Evolutionary conservation across 2,113 vertebrate species (phyloP).

Genomic region (Ranitomeya imitator): DNA sequence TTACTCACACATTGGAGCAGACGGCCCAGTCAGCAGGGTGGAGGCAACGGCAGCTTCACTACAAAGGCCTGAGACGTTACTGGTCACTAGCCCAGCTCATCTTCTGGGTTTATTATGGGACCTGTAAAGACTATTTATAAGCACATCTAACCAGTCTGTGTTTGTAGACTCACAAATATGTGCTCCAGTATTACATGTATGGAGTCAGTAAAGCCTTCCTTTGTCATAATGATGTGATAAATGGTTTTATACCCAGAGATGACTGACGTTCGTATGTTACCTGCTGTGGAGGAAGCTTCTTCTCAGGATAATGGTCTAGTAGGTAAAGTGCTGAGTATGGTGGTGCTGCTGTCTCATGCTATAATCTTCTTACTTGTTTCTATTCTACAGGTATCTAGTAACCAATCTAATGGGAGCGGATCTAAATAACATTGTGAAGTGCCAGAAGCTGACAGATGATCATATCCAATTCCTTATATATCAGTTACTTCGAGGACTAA

Average conservation of each 20-base stretch:
- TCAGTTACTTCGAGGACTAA: constrained; percentile 93
- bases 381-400: constrained; percentile 86
- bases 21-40: neutral
- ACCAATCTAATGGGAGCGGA: constrained; percentile 97
- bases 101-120: neutral
- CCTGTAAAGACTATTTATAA: neutral
- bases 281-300: neutral
- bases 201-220: neutral
- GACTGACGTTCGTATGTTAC: neutral
- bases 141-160: neutral
- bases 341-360: neutral
- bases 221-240: neutral
- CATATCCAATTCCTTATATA: constrained; percentile 98
- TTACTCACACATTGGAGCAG: neutral
- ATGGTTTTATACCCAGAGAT: neutral
- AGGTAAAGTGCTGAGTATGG: neutral
- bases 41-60: neutral
- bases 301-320: neutral
- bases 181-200: neutral
- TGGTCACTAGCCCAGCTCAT: neutral
- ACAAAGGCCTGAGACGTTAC: neutral
- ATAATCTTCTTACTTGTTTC: neutral
- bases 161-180: neutral
- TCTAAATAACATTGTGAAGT: constrained; percentile 97
- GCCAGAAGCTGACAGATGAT: constrained; percentile 93